phyloP scores from a whole-genome alignment of 1,140 invertebrate species.

The Drosophila parabipectinata region DNA sequence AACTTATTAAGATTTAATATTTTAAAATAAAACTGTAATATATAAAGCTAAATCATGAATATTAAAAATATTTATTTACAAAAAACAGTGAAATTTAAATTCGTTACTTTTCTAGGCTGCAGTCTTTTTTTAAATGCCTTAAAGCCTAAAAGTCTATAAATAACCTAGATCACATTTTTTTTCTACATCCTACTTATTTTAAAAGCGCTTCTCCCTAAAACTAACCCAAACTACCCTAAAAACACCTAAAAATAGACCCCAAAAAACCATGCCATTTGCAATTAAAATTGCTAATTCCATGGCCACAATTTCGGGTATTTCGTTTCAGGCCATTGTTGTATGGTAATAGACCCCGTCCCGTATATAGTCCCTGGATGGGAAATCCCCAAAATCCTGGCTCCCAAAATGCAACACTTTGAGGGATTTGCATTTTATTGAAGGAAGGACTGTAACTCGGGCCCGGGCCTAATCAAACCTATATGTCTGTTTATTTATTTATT shows the following conservation, averaged over 20 bases:
- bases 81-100: no score
- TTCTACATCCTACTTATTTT: no score
- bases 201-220: no score
- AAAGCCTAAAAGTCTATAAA: no score
- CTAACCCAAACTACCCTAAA: not conserved
- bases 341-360: no score
- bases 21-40: no score
- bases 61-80: not conserved
- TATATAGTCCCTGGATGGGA: no score
- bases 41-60: not conserved
- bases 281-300: not conserved
- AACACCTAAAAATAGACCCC: not conserved
- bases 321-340: not conserved
- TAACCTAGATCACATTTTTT: no score
- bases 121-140: no score
- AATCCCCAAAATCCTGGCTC: not conserved
- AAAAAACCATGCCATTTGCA: no score
- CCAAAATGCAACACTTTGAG: conserved; percentile 13
- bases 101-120: no score
- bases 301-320: not conserved
- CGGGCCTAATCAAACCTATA: conserved; percentile 60
- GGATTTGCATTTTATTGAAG: conserved; percentile 65
- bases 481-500: conserved; percentile 67
- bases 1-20: no score
- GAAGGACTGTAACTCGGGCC: not conserved